These are phyloP conservation scores for Oreocharis arfaki DNA, from an alignment of 2,113 vertebrate species.

Conservation along the genomic window DNA sequence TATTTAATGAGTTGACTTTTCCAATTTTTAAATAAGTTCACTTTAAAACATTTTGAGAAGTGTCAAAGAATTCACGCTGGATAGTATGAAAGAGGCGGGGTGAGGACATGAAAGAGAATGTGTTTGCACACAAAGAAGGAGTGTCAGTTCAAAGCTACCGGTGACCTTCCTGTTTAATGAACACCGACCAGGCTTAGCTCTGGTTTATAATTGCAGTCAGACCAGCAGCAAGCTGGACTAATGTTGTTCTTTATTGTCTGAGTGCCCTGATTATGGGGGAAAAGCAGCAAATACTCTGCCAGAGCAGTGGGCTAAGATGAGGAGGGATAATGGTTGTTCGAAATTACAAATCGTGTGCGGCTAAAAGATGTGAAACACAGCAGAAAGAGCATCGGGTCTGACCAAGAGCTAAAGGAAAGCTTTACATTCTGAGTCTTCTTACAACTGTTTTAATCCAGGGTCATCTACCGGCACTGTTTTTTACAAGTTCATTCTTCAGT, in stretches of 20 bases:
- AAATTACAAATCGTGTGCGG: neutral
- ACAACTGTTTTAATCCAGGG: neutral
- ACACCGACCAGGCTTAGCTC: neutral
- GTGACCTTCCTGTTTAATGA: constrained; percentile 21
- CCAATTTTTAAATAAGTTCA: constrained; percentile 15
- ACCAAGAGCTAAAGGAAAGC: neutral
- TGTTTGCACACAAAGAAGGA: neutral
- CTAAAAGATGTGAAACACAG: neutral
- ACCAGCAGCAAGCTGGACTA: neutral
- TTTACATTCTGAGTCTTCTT: neutral
- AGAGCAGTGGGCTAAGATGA: neutral
- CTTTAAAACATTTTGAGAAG: constrained; percentile 4
- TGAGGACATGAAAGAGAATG: constrained; percentile 22
- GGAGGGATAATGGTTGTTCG: neutral
- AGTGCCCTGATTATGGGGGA: neutral
- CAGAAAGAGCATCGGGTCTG: neutral
- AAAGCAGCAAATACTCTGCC: neutral
- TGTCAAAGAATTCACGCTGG: neutral
- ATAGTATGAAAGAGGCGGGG: neutral
- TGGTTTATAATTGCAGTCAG: neutral
- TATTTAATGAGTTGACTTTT: constrained; percentile 35
- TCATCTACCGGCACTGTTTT: neutral
- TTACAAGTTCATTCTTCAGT: neutral
- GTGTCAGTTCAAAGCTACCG: constrained; percentile 29
- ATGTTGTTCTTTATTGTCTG: neutral